Base-by-base conservation (phyloP, 2,888 invertebrate species). In the Tinea trinotella region DNA sequence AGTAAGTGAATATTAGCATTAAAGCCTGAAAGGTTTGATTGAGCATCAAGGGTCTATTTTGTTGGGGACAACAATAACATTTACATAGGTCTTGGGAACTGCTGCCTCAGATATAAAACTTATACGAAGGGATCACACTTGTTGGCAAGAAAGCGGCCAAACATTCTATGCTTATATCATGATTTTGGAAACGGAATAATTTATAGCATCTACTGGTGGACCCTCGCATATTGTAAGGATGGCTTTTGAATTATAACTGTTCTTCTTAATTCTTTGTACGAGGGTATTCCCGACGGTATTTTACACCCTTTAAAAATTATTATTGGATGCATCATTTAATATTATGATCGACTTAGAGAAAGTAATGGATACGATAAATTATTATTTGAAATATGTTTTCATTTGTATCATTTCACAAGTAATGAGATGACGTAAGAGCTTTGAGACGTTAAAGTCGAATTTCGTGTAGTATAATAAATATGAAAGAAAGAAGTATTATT, bases 1-100 rank as follows among this genome's bases (percentile, higher is more conserved):
- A 15, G 50, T 50, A 52, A 52, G 34, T 30, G 52, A 52, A 34
- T 52, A 30, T 52, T 34, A 52, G 34, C 52, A 52, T 52, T 34
- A 18, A 52, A 12, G 24, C 24, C 13, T 34, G 1, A 30, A 17
- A 52, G 35, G 34, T 30, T 35, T 52, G 52, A 52, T 34, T 52
- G 30, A 18, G 52, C 34, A 52, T 52, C 52, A 52, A 30, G 35
- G 13, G 52, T 17, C 52, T 35, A 52, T 52, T 68, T 68, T 67
- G 65, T 68, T 70, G 66, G 60, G 62, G 57, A 58, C 62, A 61
- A 63, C 71, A 61, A 74, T 76, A 71, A 76, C 71, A 76, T 76
- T 75, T 75, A 70, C 75, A 74, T 76, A 67, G 71, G 74, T 65
- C 67, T 61, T 61, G 59, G 60, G 62, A 61, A 63, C 62, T 59